Base-by-base conservation (phyloP, 1,140 invertebrate species). In the Aphis gossypii region DNA sequence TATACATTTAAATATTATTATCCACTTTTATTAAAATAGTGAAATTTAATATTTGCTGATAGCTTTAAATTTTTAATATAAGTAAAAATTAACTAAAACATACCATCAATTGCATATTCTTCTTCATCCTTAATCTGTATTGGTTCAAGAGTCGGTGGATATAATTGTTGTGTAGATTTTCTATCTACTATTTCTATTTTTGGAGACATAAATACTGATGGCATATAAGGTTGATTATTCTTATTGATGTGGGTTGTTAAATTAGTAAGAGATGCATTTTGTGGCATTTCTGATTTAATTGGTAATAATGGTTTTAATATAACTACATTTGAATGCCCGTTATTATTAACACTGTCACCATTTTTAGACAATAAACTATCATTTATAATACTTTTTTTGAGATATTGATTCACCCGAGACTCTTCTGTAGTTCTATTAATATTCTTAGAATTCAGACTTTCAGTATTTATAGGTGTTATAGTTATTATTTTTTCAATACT, bases 291-390 rank as follows among this genome's bases (percentile, higher is more conserved):
- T 20, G 44, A 51, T 2, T 93, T 41, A 25, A n/a, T 86, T 54
- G 82, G n/a, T 93, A 35, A 18, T 23, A 86, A n/a, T 14, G 76
- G 23, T 84, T 84, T 92, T 76, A 76, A 18, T 76, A n/a, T n/a
- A 48, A 60, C 30, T 23, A 46, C 8, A 25, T 51, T 84, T 38
- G 14, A 38, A 83, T 54, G 14, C 20, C 38, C 2, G 20, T 84
- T 84, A 9, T 41, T 84, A 86, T 41, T 48, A 20, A 54, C 18
- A 56, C 11, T 92, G 23, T 41, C 60, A 54, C 11, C 11, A 30
- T 56, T 83, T 83, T 48, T 92, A 48, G 21, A 83, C 30, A 82
- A 41, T 92, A 82, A 76, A 48, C 48, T 7, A 92, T 92, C n/a
- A 83, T 83, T 48, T 14, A 44, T 56, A n/a, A 44, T 90, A 23